Evolutionary conservation across 2,797 vertebrate genomes (phyloP).

Genomic region (Pseudochirops corinnae): DNA sequence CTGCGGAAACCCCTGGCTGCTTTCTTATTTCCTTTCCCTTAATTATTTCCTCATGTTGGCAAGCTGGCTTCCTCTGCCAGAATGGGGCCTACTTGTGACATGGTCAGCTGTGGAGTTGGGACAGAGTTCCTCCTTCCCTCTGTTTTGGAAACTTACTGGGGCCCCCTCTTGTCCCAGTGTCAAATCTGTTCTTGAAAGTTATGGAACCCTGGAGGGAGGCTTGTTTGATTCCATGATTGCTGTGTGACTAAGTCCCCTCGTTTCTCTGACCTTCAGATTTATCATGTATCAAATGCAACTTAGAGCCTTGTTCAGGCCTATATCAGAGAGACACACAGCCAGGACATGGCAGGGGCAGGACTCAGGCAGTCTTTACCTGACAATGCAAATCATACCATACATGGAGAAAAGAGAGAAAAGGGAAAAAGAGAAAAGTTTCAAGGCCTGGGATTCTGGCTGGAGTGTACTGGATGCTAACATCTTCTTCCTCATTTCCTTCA

Average conservation of each 20-base stretch:
- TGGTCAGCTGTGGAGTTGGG: background rate
- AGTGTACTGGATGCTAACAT: background rate
- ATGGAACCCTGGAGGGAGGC: background rate
- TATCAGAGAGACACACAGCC: background rate
- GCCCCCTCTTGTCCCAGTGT: background rate
- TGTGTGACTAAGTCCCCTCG: background rate
- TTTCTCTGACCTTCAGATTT: background rate
- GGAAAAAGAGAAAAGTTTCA: too few species aligned
- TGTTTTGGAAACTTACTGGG: background rate
- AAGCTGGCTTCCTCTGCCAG: background rate
- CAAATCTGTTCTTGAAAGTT: background rate
- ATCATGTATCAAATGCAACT: background rate
- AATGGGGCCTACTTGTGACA: background rate
- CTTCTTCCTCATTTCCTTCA: constrained; percentile 50
- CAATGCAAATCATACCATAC: background rate
- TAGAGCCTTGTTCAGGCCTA: background rate
- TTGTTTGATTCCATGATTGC: background rate
- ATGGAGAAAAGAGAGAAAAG: background rate
- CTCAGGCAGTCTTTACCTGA: background rate
- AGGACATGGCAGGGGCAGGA: background rate
- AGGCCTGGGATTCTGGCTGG: background rate
- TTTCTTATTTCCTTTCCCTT: background rate
- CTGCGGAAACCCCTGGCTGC: background rate
- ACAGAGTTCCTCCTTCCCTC: background rate
- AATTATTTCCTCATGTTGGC: background rate